Evolutionary conservation across 2,888 invertebrate genomes (phyloP), one percentile per base, ranked within the genome.

Genomic region (Bruchidius siliquastri): DNA sequence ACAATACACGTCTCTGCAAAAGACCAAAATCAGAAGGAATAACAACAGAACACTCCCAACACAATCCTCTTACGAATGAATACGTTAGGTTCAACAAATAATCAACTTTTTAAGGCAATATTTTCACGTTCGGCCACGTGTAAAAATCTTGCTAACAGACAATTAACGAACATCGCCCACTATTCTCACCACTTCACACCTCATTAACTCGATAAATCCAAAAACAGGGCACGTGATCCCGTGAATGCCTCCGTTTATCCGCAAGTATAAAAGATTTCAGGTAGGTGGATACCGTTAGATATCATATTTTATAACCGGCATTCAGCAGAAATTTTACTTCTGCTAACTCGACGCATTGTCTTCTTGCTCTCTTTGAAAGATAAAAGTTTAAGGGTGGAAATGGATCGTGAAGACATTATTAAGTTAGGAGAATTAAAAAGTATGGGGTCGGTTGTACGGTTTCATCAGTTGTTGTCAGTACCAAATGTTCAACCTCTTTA

Each of bases 241-340:
- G 6, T 49, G 49, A 49, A 49, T 49, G 18, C 49, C 49, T 49
- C 49, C 49, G 49, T 49, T 49, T 49, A 49, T 13, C 49, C 49
- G 49, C 49, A 13, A 49, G 49, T 49, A 49, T 49, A 71, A 73
- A 68, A 73, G 72, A 69, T 69, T 71, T 49, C 71, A 71, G 71
- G 71, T 71, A 71, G 71, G 71, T 71, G 71, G 71, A 71, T 30
- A 71, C 71, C 26, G 69, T 26, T 26, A 69, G 69, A 26, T 30
- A 71, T 71, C 22, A 26, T 71, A 26, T 71, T 26, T 71, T 69
- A 69, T 69, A 69, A 69, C 22, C 71, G 22, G 21, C 26, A 21
- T 49, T 26, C 32, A 21, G 20, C n/a, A 71, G 26, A 71, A 49
- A 49, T 49, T 49, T 49, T 49, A 49, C 49, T 49, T 49, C 49